These are phyloP conservation scores for Cosmopolites sordidus DNA, from an alignment of 2,888 invertebrate genomes.

Conservation along the genomic window DNA sequence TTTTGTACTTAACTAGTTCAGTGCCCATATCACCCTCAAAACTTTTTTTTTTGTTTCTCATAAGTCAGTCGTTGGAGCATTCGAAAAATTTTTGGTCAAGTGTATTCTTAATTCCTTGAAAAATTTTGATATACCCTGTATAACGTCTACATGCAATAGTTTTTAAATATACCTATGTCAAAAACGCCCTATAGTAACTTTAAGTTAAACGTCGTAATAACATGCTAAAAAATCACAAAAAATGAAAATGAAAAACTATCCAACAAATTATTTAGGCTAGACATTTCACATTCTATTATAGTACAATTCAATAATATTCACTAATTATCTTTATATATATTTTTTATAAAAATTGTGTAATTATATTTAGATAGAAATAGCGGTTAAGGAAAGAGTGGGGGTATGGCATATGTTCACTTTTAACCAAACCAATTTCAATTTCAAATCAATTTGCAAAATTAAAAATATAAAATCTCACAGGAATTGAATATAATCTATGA, in stretches of 20 bases:
- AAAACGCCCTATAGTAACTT: not conserved
- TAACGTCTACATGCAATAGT: not conserved
- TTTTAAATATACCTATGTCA: no score
- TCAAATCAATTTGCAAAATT: no score
- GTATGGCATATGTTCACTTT: not conserved
- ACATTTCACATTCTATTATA: not conserved
- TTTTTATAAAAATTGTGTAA: not conserved
- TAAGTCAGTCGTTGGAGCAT: no score
- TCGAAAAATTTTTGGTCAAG: not conserved
- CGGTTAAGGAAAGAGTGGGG: not conserved
- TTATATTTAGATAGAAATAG: not conserved
- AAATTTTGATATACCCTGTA: slow-evolving; percentile 1
- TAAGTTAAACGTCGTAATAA: no score
- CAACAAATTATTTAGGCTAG: not conserved
- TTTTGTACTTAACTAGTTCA: slow-evolving; percentile 1
- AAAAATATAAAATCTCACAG: no score
- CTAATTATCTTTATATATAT: not conserved
- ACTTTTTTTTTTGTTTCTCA: no score
- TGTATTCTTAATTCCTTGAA: not conserved
- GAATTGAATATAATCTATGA: no score
- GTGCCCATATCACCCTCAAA: not conserved
- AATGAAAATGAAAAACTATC: not conserved
- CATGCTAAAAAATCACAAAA: not conserved
- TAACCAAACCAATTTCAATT: no score
- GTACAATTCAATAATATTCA: not conserved